A percentile compares a stretch with the other conserved stretches of the same genome.
phyloP scores from a whole-genome alignment of 2,113 vertebrate species.

The Naja naja region DNA sequence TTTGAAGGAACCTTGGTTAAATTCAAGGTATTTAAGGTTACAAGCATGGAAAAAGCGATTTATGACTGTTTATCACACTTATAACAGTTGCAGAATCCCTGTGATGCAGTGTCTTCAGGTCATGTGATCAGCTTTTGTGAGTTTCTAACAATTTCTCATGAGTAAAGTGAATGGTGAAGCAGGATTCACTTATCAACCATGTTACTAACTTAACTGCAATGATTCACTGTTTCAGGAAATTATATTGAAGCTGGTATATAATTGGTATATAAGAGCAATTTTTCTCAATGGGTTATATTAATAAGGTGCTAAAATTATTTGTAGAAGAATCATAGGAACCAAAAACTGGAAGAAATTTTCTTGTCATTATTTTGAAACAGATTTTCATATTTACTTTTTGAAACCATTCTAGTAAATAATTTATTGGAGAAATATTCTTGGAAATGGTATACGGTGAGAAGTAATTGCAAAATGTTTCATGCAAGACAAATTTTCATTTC shows the following conservation, averaged over 20 bases:
- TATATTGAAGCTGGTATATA: neutral
- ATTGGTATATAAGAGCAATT: constrained; percentile 18
- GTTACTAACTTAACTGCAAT: neutral
- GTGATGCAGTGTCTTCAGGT: neutral
- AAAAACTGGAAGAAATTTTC: constrained; percentile 4
- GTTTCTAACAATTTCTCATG: neutral
- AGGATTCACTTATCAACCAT: neutral
- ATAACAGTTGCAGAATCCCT: neutral
- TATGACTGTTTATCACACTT: neutral
- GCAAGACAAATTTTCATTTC: constrained; percentile 23
- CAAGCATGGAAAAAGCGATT: neutral
- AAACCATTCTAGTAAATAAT: constrained; percentile 23
- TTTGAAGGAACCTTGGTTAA: rapidly evolving
- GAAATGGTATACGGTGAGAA: constrained; percentile 4
- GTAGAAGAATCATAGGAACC: constrained; percentile 19
- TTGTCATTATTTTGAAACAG: constrained; percentile 14
- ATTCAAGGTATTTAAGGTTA: neutral
- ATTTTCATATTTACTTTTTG: constrained; percentile 30
- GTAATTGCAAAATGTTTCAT: constrained; percentile 6
- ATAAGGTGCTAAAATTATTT: constrained; percentile 13
- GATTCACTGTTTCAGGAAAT: neutral
- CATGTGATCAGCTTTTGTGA: neutral
- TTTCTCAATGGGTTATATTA: constrained; percentile 7
- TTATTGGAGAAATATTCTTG: constrained; percentile 22
- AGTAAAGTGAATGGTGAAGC: neutral